Conservation (phyloP, 2,888 invertebrate genomes). For the Pristionchus mayeri region DNA sequence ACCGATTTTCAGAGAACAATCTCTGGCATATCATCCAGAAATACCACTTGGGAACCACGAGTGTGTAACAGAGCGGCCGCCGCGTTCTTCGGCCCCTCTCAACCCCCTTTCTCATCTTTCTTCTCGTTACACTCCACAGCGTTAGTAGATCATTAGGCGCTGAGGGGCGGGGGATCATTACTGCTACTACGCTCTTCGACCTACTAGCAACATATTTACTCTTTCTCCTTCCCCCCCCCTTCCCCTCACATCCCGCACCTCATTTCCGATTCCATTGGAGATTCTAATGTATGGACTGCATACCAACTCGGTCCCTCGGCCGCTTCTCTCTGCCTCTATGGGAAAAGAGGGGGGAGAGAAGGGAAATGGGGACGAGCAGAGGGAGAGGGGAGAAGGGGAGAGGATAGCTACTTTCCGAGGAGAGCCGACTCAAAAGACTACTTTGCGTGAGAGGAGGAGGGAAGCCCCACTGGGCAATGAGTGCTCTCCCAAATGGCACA, state of each 20-base stretch:
- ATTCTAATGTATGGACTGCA: constrained; percentile 38
- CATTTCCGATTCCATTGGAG: constrained; percentile 32
- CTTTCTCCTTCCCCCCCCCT: background rate
- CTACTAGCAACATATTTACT: constrained; percentile 34
- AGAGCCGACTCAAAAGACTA: constrained; percentile 1
- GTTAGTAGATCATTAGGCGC: background rate
- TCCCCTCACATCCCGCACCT: background rate
- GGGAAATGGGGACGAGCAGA: background rate
- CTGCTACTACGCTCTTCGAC: constrained; percentile 21
- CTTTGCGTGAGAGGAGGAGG: background rate
- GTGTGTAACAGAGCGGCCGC: background rate
- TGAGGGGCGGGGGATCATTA: background rate
- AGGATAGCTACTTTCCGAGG: constrained; percentile 27
- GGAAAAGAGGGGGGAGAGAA: background rate
- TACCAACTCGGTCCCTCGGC: constrained; percentile 23
- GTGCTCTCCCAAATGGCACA: background rate
- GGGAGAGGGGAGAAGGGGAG: background rate
- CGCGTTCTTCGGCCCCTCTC: constrained; percentile 4
- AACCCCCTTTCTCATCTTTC: constrained; percentile 17
- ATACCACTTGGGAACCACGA: background rate
- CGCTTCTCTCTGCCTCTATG: background rate
- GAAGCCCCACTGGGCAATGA: background rate
- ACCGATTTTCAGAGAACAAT: background rate
- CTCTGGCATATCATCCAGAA: background rate
- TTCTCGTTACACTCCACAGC: background rate